Conservation (phyloP, 2,888 invertebrate species). For the Stratiomys singularior region DNA sequence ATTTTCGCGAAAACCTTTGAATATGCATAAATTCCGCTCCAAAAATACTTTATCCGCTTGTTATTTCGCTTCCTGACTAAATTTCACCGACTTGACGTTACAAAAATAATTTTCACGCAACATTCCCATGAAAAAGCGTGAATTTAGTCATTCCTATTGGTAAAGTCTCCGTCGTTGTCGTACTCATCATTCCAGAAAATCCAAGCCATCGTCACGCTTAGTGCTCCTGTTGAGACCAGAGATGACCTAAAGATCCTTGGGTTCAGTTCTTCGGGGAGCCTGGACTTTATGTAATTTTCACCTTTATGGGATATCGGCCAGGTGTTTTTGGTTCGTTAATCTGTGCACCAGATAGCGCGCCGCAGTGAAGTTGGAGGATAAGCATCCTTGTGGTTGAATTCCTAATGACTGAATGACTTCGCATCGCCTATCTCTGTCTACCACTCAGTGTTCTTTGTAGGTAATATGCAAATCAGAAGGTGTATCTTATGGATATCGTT, state of each 20-base stretch:
- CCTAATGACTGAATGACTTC: conserved; percentile 7
- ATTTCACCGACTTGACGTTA: neutral
- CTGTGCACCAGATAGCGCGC: neutral
- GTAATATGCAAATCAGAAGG: conserved; percentile 9
- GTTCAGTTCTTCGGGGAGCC: neutral
- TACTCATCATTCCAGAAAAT: neutral
- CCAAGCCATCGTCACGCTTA: neutral
- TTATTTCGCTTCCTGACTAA: neutral
- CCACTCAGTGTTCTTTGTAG: neutral
- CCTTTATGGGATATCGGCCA: conserved; percentile 15
- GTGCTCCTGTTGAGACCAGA: no score
- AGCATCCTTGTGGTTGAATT: conserved; percentile 20
- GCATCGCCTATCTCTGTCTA: no score
- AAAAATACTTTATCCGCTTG: neutral
- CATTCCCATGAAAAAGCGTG: neutral
- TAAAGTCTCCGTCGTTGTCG: neutral
- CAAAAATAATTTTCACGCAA: neutral
- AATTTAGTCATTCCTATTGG: neutral
- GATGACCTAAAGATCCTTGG: neutral
- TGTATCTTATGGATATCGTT: neutral
- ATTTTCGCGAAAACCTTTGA: neutral
- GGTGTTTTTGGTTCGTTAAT: conserved; percentile 28
- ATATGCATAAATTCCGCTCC: neutral
- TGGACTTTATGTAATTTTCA: neutral
- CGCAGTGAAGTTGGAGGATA: neutral